These are phyloP conservation scores for Conger conger DNA, from an alignment of 2,113 vertebrate species.

Conservation along the genomic window DNA sequence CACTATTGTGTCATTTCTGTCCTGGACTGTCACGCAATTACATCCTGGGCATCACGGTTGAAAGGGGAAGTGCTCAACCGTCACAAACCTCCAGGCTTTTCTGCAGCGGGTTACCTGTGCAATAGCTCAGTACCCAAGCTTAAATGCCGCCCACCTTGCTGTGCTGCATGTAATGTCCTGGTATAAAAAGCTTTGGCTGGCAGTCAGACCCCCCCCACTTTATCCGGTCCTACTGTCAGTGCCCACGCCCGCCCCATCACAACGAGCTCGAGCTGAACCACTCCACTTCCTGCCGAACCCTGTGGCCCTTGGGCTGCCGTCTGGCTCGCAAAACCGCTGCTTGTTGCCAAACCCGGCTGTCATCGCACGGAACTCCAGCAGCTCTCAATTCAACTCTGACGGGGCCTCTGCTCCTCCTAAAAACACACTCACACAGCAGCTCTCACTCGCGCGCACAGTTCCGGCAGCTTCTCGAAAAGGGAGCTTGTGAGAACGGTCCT, in stretches of 20 bases:
- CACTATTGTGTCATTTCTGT: background rate
- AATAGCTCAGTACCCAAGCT: background rate
- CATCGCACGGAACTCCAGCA: background rate
- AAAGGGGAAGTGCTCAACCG: background rate
- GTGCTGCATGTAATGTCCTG: background rate
- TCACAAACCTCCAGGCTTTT: background rate
- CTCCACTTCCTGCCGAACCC: background rate
- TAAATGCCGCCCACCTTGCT: background rate
- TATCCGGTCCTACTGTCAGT: background rate
- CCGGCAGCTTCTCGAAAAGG: too few species aligned
- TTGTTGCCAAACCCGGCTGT: background rate
- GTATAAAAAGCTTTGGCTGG: background rate
- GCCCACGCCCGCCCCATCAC: background rate
- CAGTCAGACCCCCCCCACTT: background rate
- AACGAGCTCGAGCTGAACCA: too few species aligned
- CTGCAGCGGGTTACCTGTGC: background rate
- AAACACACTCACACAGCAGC: background rate
- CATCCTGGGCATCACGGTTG: background rate
- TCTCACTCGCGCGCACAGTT: too few species aligned
- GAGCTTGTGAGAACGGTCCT: background rate
- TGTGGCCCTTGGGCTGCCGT: background rate
- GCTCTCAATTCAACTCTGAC: background rate
- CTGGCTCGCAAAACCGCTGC: background rate
- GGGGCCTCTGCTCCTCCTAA: background rate
- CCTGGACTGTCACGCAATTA: background rate